Conservation (phyloP, 2,888 invertebrate species). For the Orchestes rusci region DNA sequence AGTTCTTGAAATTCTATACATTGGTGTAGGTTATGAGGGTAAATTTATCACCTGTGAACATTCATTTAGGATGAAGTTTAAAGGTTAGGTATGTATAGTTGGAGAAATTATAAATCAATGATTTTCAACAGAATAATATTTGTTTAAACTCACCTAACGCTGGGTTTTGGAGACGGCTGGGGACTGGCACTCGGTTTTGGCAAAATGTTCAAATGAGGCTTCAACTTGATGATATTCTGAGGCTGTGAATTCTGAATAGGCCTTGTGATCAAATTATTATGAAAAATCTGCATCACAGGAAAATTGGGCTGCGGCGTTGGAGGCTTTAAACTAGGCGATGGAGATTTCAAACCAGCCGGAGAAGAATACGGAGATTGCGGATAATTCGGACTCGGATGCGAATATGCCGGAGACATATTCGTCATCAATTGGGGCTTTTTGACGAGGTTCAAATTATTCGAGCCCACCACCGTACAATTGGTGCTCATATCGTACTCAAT, state of each 20-base stretch:
- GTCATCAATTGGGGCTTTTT: conserved; percentile 43
- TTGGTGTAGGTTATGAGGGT: too few relatives aligned
- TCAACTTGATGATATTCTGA: conserved; percentile 43
- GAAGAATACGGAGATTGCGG: conserved; percentile 42
- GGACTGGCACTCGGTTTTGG: conserved; percentile 44
- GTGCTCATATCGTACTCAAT: conserved; percentile 44
- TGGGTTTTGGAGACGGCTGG: conserved; percentile 41
- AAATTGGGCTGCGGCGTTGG: conserved; percentile 43
- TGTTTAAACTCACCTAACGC: conserved; percentile 42
- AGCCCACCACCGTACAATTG: conserved; percentile 44
- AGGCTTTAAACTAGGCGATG: conserved; percentile 39
- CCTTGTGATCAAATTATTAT: conserved; percentile 39
- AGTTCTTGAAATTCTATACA: too few relatives aligned
- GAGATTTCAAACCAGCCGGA: conserved; percentile 42
- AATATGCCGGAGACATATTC: conserved; percentile 41
- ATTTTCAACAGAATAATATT: too few relatives aligned
- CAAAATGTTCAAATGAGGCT: conserved; percentile 44
- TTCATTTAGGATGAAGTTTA: too few relatives aligned
- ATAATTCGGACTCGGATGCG: conserved; percentile 36
- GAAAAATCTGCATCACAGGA: conserved; percentile 43
- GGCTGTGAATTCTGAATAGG: conserved; percentile 39
- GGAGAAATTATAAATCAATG: too few relatives aligned
- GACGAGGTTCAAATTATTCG: conserved; percentile 43
- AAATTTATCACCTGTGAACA: too few relatives aligned
- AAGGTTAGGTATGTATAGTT: too few relatives aligned